Percentiles rank a stretch among this genome's conserved stretches.
Conservation (phyloP, 2,797 vertebrate species). For the Acrossocheilus fasciatus region DNA sequence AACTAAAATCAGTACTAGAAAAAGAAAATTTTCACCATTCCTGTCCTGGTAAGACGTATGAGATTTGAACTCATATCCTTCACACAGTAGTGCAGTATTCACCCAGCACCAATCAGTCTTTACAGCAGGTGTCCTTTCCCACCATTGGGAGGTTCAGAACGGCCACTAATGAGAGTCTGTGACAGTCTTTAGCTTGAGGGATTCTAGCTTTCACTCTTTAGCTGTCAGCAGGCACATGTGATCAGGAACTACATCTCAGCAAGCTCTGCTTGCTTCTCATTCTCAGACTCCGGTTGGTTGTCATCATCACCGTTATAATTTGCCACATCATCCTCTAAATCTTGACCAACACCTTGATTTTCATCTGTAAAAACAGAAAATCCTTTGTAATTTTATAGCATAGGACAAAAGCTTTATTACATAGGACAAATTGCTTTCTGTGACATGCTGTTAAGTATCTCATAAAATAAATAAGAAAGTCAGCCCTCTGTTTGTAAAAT, state of each 20-base stretch:
- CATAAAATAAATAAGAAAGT: not conserved
- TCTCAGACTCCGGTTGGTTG: conserved; percentile 92
- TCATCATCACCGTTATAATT: conserved; percentile 90
- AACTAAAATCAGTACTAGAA: conserved; percentile 12
- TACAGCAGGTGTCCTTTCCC: not conserved
- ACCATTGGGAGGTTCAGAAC: not conserved
- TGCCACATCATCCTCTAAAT: conserved; percentile 75
- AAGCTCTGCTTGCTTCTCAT: conserved; percentile 90
- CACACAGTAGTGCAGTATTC: conserved; percentile 14
- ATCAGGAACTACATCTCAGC: conserved; percentile 67
- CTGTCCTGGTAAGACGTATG: not conserved
- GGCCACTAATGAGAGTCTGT: conserved; percentile 3
- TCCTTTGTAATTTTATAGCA: not conserved
- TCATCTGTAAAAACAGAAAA: conserved; percentile 26
- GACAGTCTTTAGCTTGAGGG: conserved; percentile 10
- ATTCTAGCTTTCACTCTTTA: not conserved
- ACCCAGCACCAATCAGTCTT: not conserved
- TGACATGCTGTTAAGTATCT: not conserved
- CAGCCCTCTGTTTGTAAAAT: not conserved
- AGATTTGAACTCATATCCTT: not conserved
- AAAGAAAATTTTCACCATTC: not conserved
- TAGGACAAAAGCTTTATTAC: not conserved
- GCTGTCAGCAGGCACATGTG: conserved; percentile 13
- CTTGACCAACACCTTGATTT: conserved; percentile 65
- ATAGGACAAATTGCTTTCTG: not conserved